phyloP scores from a whole-genome alignment of 2,888 invertebrate species.

The Dryomyza anilis region DNA sequence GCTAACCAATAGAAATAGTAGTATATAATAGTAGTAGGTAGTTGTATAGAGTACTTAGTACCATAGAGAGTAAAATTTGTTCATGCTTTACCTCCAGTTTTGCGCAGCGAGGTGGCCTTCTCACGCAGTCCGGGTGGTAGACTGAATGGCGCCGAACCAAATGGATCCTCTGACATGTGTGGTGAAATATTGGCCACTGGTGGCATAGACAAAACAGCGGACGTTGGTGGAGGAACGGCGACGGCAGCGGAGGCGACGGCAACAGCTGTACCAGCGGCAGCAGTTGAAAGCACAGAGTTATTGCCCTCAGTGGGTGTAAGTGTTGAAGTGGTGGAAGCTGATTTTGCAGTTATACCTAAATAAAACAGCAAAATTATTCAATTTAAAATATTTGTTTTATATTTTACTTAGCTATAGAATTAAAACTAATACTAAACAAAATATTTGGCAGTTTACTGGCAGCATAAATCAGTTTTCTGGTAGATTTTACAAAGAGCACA shows the following conservation, averaged over 20 bases:
- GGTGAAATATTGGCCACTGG: slow-evolving; percentile 32
- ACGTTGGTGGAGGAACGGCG: no score
- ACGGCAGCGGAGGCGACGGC: slow-evolving; percentile 10
- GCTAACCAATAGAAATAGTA: no score
- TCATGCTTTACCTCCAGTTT: slow-evolving; percentile 63
- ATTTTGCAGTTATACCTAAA: slow-evolving; percentile 58
- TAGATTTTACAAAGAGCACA: no score
- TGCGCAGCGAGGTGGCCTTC: slow-evolving; percentile 58
- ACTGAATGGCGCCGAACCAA: slow-evolving; percentile 82
- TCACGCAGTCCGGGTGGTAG: slow-evolving; percentile 66
- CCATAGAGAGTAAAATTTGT: slow-evolving; percentile 42
- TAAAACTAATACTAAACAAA: no score
- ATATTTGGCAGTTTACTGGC: no score
- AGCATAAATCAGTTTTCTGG: no score
- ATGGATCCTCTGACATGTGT: slow-evolving; percentile 72
- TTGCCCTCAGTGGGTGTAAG: slow-evolving; percentile 55
- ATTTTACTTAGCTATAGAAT: not conserved
- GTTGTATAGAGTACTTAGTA: slow-evolving; percentile 9
- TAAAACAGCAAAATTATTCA: no score
- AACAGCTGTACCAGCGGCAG: slow-evolving; percentile 16
- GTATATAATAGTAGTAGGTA: slow-evolving; percentile 14
- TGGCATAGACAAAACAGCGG: slow-evolving; percentile 19
- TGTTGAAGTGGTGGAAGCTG: slow-evolving; percentile 58
- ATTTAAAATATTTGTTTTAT: not conserved
- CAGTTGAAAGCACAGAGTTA: slow-evolving; percentile 35